Evolutionary conservation across 2,797 vertebrate species (phyloP), one percentile per base, ranked within the genome.

Genomic region (Dromococcyx pavoninus): DNA sequence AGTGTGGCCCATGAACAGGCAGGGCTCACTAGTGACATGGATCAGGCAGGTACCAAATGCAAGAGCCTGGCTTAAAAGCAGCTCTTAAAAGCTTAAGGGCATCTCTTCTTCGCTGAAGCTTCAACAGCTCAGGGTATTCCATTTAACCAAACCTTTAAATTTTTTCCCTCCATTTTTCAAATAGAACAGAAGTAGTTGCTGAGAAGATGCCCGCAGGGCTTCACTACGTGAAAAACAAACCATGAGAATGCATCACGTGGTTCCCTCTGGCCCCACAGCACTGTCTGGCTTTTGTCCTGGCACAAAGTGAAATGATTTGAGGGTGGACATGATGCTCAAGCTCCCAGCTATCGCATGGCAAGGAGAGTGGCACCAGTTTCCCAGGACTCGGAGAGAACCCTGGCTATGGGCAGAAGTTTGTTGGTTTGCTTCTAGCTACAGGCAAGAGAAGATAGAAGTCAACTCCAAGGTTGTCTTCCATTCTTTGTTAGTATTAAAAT

Each of bases 261-360:
- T 66, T 8, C 13, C 10, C 10, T 46, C 13, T 58, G 19, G 19
- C 6, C 14, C 39, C 0, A 0, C 39, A 43, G 18, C 1, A 1
- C 44, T 75, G 39, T 30, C 24, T 39, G 2, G 1, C 21, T 4
- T 1, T 5, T 3, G 1, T 24, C 27, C 11, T 70, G n/a, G 33
- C 13, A 44, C 25, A 30, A 37, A 6, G 2, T 58, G 43, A 18
- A 43, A 17, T 0, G 0, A 19, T n/a, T 37, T 54, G n/a, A 53
- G 16, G 4, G 9, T 60, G 13, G 18, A 22, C 0, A 0, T 0
- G 1, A 2, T 19, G 39, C 44, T n/a, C 1, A 0, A 64, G 30
- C 8, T 54, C 32, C 53, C 4, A 1, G 8, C 32, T 60, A 13
- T 56, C 8, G 1, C 1, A 7, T n/a, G 43, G 24, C 4, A 4